Evolutionary conservation across 2,888 invertebrate species (phyloP).

Genomic region (Orthonevra nobilis): DNA sequence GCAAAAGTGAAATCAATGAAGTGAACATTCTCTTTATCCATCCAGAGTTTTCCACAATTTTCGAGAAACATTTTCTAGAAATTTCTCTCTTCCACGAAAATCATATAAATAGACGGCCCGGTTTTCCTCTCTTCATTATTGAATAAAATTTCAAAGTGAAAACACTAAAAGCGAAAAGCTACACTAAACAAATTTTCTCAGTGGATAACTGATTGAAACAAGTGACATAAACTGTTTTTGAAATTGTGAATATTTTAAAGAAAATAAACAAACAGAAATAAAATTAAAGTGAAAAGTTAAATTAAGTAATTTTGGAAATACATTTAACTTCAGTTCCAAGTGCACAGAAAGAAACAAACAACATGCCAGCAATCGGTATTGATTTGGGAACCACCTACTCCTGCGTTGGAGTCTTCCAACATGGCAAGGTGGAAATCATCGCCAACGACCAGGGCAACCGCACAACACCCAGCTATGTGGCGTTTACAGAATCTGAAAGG

Average conservation of each 20-base stretch:
- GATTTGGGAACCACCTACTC: slow-evolving; percentile 92
- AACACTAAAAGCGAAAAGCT: background rate
- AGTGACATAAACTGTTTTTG: background rate
- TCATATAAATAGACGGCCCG: slow-evolving; percentile 36
- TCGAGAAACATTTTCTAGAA: slow-evolving; percentile 26
- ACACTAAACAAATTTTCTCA: no score
- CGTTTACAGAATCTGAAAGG: slow-evolving; percentile 90
- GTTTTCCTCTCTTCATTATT: slow-evolving; percentile 32
- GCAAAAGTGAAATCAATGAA: no score
- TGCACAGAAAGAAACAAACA: slow-evolving; percentile 57
- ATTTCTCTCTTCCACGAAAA: slow-evolving; percentile 6
- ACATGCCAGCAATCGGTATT: slow-evolving; percentile 86
- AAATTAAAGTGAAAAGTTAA: background rate
- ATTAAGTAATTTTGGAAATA: background rate
- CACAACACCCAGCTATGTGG: slow-evolving; percentile 87
- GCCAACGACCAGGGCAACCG: slow-evolving; percentile 89
- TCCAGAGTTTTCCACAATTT: background rate
- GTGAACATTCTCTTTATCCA: background rate
- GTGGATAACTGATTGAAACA: background rate
- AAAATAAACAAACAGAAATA: background rate
- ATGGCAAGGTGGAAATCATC: slow-evolving; percentile 89
- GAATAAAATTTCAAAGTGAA: slow-evolving; percentile 23
- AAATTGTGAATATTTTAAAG: background rate
- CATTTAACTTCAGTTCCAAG: background rate
- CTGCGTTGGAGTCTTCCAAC: slow-evolving; percentile 88